A percentile compares a stretch with the other conserved stretches of the same genome.
These are phyloP conservation scores for Rallus limicola DNA, from an alignment of 2,113 vertebrate species.

Conservation along the genomic window DNA sequence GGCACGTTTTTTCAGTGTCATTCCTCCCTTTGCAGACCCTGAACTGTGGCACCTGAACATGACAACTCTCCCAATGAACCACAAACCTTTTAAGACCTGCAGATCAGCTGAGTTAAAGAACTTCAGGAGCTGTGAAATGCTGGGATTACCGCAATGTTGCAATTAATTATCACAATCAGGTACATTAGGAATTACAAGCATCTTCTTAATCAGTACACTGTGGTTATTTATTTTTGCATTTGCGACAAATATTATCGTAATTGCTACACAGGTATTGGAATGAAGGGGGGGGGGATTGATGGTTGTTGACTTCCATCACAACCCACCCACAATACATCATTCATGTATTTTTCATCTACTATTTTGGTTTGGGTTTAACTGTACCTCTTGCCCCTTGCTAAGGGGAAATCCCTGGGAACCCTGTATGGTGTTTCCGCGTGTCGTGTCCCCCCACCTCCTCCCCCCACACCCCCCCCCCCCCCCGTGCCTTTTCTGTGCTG, in stretches of 20 bases:
- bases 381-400: neutral
- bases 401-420: neutral
- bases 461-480: neutral
- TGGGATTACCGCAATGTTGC: neutral
- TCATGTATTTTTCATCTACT: neutral
- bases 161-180: neutral
- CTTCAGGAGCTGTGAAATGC: slow-evolving; percentile 53
- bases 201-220: neutral
- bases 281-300: neutral
- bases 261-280: neutral
- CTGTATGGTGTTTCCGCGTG: neutral
- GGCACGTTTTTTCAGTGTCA: neutral
- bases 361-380: neutral
- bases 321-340: neutral
- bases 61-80: neutral
- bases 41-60: neutral
- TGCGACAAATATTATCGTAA: neutral
- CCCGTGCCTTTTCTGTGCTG: neutral
- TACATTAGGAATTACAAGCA: neutral
- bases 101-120: slow-evolving; percentile 63
- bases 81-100: neutral
- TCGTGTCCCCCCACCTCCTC: no score
- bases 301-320: neutral
- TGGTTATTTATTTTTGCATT: neutral
- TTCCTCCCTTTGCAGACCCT: neutral